Percentiles rank a stretch among this genome's conserved stretches.
phyloP scores from a whole-genome alignment of 2,113 vertebrate species.

The Labeo catla region DNA sequence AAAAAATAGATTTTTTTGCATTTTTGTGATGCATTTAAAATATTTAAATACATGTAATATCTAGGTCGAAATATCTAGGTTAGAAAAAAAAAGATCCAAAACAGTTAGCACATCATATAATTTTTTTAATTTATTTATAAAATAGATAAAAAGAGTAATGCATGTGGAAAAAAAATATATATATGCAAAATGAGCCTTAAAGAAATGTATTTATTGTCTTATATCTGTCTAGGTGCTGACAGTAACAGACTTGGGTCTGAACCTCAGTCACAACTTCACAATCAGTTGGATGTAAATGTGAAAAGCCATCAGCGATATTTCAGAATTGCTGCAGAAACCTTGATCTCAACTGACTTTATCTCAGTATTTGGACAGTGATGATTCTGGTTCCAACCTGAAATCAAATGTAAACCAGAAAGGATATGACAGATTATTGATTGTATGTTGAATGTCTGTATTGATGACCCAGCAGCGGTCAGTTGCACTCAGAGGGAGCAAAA shows the following conservation, averaged over 20 bases:
- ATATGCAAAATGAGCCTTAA: neutral
- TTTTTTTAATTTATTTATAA: neutral
- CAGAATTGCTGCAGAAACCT: neutral
- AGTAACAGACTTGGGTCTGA: constrained; percentile 74
- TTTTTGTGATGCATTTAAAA: neutral
- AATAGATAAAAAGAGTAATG: neutral
- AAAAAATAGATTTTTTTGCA: too few relatives aligned
- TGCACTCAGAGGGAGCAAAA: neutral
- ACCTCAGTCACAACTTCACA: constrained; percentile 81
- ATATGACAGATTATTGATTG: constrained; percentile 28
- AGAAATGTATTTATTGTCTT: neutral
- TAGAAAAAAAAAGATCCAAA: neutral
- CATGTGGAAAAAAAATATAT: neutral
- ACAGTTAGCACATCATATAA: neutral
- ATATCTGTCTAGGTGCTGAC: constrained; percentile 76
- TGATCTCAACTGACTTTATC: constrained; percentile 11
- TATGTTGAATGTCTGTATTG: constrained; percentile 11
- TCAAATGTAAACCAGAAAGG: neutral
- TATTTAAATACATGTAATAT: neutral
- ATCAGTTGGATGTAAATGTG: constrained; percentile 78
- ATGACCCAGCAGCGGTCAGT: neutral
- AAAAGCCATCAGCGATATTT: neutral
- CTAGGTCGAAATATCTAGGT: neutral
- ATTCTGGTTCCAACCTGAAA: neutral
- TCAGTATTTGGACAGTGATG: neutral